These are phyloP conservation scores for Sebastes diaconus DNA, from an alignment of 2,797 vertebrate genomes.

Conservation along the genomic window DNA sequence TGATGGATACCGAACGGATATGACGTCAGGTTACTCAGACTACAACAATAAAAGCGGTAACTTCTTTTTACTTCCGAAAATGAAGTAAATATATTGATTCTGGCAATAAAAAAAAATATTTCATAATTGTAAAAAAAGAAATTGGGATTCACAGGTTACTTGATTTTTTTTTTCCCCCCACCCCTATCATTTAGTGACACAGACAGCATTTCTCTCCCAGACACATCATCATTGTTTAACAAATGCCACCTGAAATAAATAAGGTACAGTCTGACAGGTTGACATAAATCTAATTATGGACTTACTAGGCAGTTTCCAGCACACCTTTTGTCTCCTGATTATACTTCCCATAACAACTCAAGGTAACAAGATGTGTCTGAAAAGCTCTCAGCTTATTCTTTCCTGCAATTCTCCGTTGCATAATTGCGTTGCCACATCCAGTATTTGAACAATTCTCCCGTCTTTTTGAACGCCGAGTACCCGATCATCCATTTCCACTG, in stretches of 20 bases:
- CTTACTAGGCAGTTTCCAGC: not conserved
- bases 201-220: not conserved
- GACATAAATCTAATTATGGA: not conserved
- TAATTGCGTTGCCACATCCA: not conserved
- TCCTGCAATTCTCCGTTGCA: not conserved
- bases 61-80: accelerated
- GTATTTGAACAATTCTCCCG: not conserved
- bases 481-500: slow-evolving; percentile 15
- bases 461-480: slow-evolving; percentile 11
- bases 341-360: not conserved
- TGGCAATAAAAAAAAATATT: too few species aligned
- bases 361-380: slow-evolving; percentile 17
- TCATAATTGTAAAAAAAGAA: too few species aligned
- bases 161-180: too few species aligned
- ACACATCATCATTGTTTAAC: too few species aligned
- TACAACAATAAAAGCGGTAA: too few species aligned
- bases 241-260: not conserved
- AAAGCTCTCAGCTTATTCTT: slow-evolving; percentile 1
- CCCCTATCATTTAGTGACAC: not conserved
- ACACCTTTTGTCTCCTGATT: not conserved
- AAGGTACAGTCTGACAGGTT: not conserved
- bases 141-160: too few species aligned
- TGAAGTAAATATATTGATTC: too few species aligned
- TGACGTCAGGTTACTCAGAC: too few species aligned
- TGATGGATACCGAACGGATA: too few species aligned